phyloP scores from a whole-genome alignment of 1,140 invertebrate genomes.

The Sycobia sp. region DNA sequence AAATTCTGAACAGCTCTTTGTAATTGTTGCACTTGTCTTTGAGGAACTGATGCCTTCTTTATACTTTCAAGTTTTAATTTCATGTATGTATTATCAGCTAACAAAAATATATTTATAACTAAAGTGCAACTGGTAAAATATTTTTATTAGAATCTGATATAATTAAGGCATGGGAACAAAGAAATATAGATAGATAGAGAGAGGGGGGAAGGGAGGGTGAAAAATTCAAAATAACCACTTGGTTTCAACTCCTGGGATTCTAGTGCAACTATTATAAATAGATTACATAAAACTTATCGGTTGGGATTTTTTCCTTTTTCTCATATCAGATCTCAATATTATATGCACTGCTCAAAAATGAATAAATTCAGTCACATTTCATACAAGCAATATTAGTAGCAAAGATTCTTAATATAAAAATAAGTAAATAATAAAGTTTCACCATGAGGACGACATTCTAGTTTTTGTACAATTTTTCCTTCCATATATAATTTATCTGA shows the following conservation, averaged over 20 bases:
- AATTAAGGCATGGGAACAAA: too few relatives aligned
- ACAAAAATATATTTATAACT: slow-evolving; percentile 41
- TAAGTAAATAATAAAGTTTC: slow-evolving; percentile 33
- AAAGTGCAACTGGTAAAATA: slow-evolving; percentile 30
- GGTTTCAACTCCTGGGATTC: too few relatives aligned
- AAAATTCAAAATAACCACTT: too few relatives aligned
- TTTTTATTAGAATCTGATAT: too few relatives aligned
- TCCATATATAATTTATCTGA: slow-evolving; percentile 86
- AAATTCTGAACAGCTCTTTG: slow-evolving; percentile 83
- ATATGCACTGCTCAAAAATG: background rate
- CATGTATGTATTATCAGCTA: slow-evolving; percentile 84
- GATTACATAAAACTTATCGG: too few relatives aligned
- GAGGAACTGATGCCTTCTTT: slow-evolving; percentile 79
- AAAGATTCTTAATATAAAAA: too few relatives aligned
- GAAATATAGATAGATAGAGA: too few relatives aligned
- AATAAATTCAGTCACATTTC: too few relatives aligned
- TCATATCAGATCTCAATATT: background rate
- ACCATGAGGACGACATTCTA: slow-evolving; percentile 89
- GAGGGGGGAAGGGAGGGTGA: too few relatives aligned
- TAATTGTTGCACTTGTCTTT: slow-evolving; percentile 78
- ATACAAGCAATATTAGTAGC: too few relatives aligned
- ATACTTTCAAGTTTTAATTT: slow-evolving; percentile 86
- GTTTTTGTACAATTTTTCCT: slow-evolving; percentile 91
- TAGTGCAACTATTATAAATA: too few relatives aligned
- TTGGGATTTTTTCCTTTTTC: too few relatives aligned